Evolutionary conservation across 1,140 invertebrate genomes (phyloP), one percentile per base, ranked within the genome.

Genomic region (Bombus sibiricus): DNA sequence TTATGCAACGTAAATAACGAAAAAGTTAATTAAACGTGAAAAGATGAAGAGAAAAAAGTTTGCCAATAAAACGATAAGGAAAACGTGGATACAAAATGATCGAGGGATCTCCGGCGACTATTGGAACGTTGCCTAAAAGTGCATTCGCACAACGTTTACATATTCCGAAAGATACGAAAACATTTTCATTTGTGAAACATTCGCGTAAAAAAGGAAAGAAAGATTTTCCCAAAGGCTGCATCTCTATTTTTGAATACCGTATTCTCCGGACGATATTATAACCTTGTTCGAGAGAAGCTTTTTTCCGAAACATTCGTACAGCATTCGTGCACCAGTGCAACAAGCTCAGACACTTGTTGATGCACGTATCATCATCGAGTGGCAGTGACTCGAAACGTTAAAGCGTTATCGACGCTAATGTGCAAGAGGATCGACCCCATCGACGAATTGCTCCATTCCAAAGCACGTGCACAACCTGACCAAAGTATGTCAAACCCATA

Each of bases 61-160:
- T 79, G 59, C 43, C 37, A 25, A 80, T 62, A 64, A 34, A 47
- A 47, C 66, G 75, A 84, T 72, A 62, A 57, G 64, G 68, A 66
- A 83, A n/a, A 5, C 39, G 79, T n/a, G 39, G 41, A 34, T 72
- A 64, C 39, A 32, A 15, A 34, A 57, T 57, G 73, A 59, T 32
- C 37, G 75, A 69, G 83, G 66, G 72, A 85, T 72, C 83, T 73
- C 28, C 74, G 32, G 71, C 22, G 13, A 34, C 12, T 69, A n/a
- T 85, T 85, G 83, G 83, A 80, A 71, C 53, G 53, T 22, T 79
- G 83, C 83, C 83, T 57, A 73, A 85, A 85, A 80, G 83, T 85
- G 83, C 83, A 85, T 85, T 85, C 83, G 83, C 83, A 85, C 77
- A 85, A 32, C 71, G 83, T 85, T 85, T 85, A 85, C 83, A 53